These are phyloP conservation scores for Portevinia maculata DNA, from an alignment of 2,888 invertebrate species.

Conservation along the genomic window DNA sequence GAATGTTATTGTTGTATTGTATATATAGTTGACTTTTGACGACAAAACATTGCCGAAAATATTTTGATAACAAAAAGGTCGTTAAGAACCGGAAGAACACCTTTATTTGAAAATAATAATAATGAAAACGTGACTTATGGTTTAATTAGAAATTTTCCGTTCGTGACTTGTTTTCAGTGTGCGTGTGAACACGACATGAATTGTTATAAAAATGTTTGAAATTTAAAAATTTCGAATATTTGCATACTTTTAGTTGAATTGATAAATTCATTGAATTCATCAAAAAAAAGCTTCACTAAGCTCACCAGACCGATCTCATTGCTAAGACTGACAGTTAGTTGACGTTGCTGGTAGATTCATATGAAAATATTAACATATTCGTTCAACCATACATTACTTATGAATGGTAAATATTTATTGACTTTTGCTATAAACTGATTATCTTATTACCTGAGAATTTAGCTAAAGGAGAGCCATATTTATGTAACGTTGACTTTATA, in stretches of 20 bases:
- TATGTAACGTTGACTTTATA: conserved; percentile 24
- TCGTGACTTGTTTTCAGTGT: not conserved
- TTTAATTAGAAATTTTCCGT: conserved; percentile 7
- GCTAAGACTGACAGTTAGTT: not conserved
- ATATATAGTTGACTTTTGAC: not conserved
- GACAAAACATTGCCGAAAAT: not conserved
- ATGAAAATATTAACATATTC: conserved; percentile 29
- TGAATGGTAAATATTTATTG: conserved; percentile 11
- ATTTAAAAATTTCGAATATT: too few species aligned
- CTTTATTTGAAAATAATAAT: conserved; percentile 9
- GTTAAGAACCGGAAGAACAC: conserved; percentile 47
- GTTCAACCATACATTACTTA: not conserved
- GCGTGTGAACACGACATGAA: conserved; percentile 7
- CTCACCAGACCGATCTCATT: conserved; percentile 27
- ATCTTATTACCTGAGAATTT: conserved; percentile 2
- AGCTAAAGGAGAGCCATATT: not conserved
- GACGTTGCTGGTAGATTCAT: not conserved
- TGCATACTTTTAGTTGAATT: conserved; percentile 59
- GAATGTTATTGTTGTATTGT: not conserved
- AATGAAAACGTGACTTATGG: conserved; percentile 25
- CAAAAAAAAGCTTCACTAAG: conserved; percentile 24
- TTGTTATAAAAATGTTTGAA: too few species aligned
- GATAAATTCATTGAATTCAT: not conserved
- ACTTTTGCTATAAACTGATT: not conserved
- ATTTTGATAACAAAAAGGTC: conserved; percentile 25